Base-by-base conservation (phyloP, 2,113 vertebrate genomes). In the Ptychochromis oligacanthus region DNA sequence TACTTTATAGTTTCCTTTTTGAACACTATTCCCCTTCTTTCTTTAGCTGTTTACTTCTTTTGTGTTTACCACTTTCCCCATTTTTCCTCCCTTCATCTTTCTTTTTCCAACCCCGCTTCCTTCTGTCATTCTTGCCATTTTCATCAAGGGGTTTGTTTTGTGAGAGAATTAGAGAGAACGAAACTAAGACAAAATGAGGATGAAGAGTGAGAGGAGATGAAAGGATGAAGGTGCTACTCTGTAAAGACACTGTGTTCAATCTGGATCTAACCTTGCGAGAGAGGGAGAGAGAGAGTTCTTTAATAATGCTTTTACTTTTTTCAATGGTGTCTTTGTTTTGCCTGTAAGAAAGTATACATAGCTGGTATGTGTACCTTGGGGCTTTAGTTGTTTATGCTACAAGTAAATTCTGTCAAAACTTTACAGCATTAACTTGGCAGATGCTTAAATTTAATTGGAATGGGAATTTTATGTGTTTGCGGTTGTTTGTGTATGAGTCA, bases 381-480 rank as follows among this genome's bases (percentile, higher is more conserved):
- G 72, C 52, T 38, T 56, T 49, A 0, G 38, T 36, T 79, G 57
- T 74, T 83, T 52, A 40, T 72, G 67, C 46, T 54, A 54, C 46
- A 72, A 43, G 18, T n/a, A 56, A 24, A 12, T 84, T 79, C 7
- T 38, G 43, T 55, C 34, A 40, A 28, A 75, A 61, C 46, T 70
- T 64, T 58, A 38, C 24, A 77, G 56, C 67, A 54, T 72, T 72
- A 72, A 72, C 67, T 72, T 72, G 46, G 46, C 67, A 72, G 67
- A 72, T 72, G 46, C 46, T 60, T 60, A 59, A 57, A 58, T 77
- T 62, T 61, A 77, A 77, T 77, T 80, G 40, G 72, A 77, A 34
- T 26, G 31, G 61, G 65, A 56, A 34, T 79, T 77, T 43, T 0
- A 1, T n/a, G 17, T 52, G 43, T 49, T 60, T 60, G 57, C 2